Conservation (phyloP, 2,888 invertebrate genomes). For the Scrobipalpa costella region DNA sequence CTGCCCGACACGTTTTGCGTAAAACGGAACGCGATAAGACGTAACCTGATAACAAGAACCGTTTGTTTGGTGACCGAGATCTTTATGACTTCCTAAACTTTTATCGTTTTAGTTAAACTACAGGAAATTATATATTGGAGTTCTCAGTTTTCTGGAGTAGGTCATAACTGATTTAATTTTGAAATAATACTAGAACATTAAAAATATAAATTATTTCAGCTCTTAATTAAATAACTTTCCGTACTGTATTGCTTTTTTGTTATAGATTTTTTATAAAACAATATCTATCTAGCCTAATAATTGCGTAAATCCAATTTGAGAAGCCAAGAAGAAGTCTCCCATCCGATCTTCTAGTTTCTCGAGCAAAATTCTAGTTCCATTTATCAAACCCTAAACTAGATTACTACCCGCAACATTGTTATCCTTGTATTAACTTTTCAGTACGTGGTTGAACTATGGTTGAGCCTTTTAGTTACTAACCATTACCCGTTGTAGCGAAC, state of each 20-base stretch:
- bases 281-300: no score
- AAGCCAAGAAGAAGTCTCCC: no score
- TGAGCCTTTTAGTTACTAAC: conserved; percentile 19
- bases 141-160: not conserved
- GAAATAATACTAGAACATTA: no score
- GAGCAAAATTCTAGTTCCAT: not conserved
- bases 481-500: conserved; percentile 5
- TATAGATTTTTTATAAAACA: no score
- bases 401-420: conserved; percentile 10
- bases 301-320: no score
- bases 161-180: not conserved
- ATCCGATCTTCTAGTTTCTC: not conserved
- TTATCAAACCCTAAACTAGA: not conserved
- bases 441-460: conserved; percentile 14
- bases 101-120: not conserved
- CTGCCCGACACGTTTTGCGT: conserved; percentile 1
- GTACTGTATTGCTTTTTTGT: no score
- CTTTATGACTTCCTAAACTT: not conserved
- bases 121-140: not conserved
- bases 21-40: conserved; percentile 29
- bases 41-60: conserved; percentile 32
- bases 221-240: no score
- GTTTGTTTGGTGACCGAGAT: conserved; percentile 31
- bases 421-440: conserved; percentile 10
- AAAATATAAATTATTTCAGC: no score